A percentile compares a stretch with the other conserved stretches of the same genome.
Evolutionary conservation across 2,113 vertebrate genomes (phyloP).

Genomic region (Lagopus muta): DNA sequence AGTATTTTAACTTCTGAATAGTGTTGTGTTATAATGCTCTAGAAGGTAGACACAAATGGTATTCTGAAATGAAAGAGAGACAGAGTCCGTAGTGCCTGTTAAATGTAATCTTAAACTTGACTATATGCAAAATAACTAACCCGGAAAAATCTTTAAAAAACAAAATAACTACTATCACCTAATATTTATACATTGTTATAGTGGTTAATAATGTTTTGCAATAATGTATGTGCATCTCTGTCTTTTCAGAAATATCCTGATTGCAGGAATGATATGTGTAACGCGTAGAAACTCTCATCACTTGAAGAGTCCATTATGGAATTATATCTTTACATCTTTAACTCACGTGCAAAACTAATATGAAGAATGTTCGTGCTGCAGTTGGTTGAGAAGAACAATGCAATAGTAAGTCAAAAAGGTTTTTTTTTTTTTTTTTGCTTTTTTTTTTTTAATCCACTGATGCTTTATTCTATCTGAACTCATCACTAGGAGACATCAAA

Average conservation of each 20-base stretch:
- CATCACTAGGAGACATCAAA: background rate
- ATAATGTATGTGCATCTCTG: background rate
- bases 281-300: background rate
- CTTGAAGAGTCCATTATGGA: conserved; percentile 8
- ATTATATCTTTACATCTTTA: conserved; percentile 16
- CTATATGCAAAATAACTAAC: background rate
- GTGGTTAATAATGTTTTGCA: background rate
- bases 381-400: background rate
- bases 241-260: conserved; percentile 7
- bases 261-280: background rate
- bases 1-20: background rate
- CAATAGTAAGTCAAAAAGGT: background rate
- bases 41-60: background rate
- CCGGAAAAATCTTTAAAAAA: background rate
- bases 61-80: background rate
- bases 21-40: background rate
- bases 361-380: background rate
- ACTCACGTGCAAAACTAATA: background rate
- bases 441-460: background rate
- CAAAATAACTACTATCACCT: background rate
- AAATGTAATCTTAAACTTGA: background rate
- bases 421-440: background rate
- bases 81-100: background rate
- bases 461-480: conserved; percentile 5
- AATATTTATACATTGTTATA: background rate